Evolutionary conservation across 2,888 invertebrate species (phyloP), one percentile per base, ranked within the genome.

Genomic region (Drosophila infuscata): DNA sequence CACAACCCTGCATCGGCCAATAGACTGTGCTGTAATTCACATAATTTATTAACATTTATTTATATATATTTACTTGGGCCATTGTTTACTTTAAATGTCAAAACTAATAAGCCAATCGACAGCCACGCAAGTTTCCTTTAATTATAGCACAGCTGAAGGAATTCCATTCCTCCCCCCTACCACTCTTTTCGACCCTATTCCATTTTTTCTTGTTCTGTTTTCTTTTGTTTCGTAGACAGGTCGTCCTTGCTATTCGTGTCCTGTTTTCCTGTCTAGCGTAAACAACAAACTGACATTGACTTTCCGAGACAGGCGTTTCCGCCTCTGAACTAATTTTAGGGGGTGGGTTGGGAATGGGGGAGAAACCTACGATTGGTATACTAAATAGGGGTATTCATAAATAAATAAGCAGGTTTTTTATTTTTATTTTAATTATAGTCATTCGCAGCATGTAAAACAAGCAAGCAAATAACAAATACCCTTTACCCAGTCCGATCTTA

Each of bases 41-140:
- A 79, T 82, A 81, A 82, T 83, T 79, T 89, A 89, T 87, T 79
- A 76, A 74, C 74, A 82, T 76, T 70, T 78, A 67, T 78, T 53
- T 78, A 74, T 78, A 74, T 78, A 59, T 74, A 70, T 70, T 36
- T 54, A 35, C 15, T 25, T 35, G 15, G 17, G 35, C 35, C 54
- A 30, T 63, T 64, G 43, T 41, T 72, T 71, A 70, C 61, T 49
- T 53, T 29, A 68, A 79, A 78, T 79, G 69, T 76, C 76, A 73
- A 63, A 76, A 68, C 49, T 80, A 80, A 78, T 78, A 60, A 69
- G 59, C 69, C 72, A 64, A 71, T 64, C 71, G 67, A 72, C 77
- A 64, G 75, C 61, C 51, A 73, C 20, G 59, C 59, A 66, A 59
- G 56, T 35, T 57, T 12, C 52, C 76, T 68, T 65, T 79, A 80